Conservation (phyloP, 1,140 invertebrate species). For the Drosophila rufa region DNA sequence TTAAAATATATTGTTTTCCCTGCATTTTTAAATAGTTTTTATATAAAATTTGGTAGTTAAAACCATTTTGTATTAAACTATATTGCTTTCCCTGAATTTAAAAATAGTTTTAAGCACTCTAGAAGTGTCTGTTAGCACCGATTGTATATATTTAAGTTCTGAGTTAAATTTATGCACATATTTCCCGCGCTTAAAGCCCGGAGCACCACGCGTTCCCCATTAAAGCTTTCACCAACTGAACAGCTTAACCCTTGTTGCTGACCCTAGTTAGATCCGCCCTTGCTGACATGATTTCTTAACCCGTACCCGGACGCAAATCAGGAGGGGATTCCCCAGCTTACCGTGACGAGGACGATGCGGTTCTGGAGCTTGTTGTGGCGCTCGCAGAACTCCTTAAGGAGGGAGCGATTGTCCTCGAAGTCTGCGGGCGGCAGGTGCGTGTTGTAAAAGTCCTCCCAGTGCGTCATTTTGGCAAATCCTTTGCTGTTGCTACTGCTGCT, state of each 20-base stretch:
- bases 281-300: conserved; percentile 1
- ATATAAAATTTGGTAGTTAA: neutral
- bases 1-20: neutral
- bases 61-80: neutral
- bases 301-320: conserved; percentile 4
- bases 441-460: conserved; percentile 93
- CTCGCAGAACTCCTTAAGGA: conserved; percentile 90
- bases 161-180: conserved; percentile 17
- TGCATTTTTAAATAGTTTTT: neutral
- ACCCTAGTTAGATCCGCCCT: neutral
- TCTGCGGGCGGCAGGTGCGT: conserved; percentile 90
- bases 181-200: neutral
- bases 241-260: conserved; percentile 1
- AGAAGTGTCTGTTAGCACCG: neutral
- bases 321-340: conserved; percentile 84
- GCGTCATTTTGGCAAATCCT: conserved; percentile 65
- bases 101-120: neutral
- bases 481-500: conserved; percentile 24
- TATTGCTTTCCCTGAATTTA: neutral
- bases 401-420: conserved; percentile 89
- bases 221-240: conserved; percentile 18
- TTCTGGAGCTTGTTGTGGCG: conserved; percentile 88
- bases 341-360: conserved; percentile 92
- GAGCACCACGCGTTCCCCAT: neutral
- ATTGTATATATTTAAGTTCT: neutral